These are phyloP conservation scores for Oenanthe oenanthe DNA, from an alignment of 2,113 vertebrate genomes.

Conservation along the genomic window DNA sequence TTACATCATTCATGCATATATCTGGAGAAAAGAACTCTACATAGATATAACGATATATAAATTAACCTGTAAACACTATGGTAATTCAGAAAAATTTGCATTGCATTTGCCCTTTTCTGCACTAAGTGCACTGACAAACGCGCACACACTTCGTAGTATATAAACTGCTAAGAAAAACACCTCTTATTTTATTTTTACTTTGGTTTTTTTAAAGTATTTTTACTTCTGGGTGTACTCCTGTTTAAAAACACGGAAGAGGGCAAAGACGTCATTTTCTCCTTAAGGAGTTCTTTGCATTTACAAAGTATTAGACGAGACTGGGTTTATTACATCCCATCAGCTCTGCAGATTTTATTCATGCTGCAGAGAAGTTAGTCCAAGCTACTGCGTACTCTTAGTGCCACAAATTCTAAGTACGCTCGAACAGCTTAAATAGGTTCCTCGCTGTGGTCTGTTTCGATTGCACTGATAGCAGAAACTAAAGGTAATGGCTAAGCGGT, in stretches of 20 bases:
- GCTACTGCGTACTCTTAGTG: neutral
- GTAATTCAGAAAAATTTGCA: neutral
- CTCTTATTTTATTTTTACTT: neutral
- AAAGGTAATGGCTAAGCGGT: neutral
- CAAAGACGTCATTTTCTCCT: neutral
- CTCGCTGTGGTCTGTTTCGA: neutral
- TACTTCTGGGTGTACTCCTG: neutral
- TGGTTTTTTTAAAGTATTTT: neutral
- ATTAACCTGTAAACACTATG: neutral
- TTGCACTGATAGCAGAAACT: neutral
- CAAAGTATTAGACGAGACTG: neutral
- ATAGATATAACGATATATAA: neutral
- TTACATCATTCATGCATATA: neutral
- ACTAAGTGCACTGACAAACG: neutral
- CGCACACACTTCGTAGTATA: neutral
- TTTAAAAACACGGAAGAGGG: neutral
- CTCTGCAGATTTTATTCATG: neutral
- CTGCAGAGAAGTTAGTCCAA: neutral
- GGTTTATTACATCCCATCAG: neutral
- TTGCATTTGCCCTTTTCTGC: neutral
- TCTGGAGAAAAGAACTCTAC: neutral
- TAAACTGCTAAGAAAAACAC: neutral
- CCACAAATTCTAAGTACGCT: neutral
- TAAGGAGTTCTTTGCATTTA: neutral
- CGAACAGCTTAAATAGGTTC: neutral